These are phyloP conservation scores for Coreius guichenoti DNA, from an alignment of 2,797 vertebrate species.

Conservation along the genomic window DNA sequence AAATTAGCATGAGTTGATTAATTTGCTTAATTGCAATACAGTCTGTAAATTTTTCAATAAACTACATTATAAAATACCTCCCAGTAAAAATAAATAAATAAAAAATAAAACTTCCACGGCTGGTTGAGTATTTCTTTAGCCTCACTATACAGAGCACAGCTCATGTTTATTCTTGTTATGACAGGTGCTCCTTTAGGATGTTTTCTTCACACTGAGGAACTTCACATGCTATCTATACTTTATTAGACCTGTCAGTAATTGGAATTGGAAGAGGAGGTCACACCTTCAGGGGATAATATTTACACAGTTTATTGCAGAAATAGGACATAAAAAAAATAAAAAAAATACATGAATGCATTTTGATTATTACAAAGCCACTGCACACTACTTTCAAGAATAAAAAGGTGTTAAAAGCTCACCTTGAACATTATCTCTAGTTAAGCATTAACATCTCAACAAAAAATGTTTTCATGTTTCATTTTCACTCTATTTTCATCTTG, in stretches of 20 bases:
- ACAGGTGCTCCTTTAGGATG: conserved; percentile 37
- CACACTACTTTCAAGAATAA: not conserved
- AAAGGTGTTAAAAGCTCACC: not conserved
- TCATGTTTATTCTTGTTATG: conserved; percentile 37
- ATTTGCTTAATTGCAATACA: conserved; percentile 15
- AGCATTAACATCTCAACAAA: not conserved
- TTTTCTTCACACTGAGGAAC: conserved; percentile 40
- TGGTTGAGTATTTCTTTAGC: conserved; percentile 25
- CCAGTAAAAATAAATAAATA: conserved; percentile 5
- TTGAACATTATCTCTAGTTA: not conserved
- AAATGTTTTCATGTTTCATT: not conserved
- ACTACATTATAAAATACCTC: conserved; percentile 2
- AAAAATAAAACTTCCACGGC: conserved; percentile 12
- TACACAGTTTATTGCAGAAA: not conserved
- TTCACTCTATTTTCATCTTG: not conserved
- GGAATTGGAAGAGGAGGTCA: conserved; percentile 68
- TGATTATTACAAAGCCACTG: not conserved
- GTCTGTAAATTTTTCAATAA: not conserved
- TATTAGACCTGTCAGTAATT: conserved; percentile 80
- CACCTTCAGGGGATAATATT: conserved; percentile 53
- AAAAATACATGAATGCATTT: not conserved
- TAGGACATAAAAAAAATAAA: not conserved
- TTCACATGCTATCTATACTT: conserved; percentile 79
- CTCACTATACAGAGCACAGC: conserved; percentile 32
- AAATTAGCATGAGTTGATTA: conserved; percentile 5